Percentiles rank a stretch among this genome's conserved stretches.
These are phyloP conservation scores for Ceyx melanurus DNA, from an alignment of 2,113 vertebrate species.

Conservation along the genomic window DNA sequence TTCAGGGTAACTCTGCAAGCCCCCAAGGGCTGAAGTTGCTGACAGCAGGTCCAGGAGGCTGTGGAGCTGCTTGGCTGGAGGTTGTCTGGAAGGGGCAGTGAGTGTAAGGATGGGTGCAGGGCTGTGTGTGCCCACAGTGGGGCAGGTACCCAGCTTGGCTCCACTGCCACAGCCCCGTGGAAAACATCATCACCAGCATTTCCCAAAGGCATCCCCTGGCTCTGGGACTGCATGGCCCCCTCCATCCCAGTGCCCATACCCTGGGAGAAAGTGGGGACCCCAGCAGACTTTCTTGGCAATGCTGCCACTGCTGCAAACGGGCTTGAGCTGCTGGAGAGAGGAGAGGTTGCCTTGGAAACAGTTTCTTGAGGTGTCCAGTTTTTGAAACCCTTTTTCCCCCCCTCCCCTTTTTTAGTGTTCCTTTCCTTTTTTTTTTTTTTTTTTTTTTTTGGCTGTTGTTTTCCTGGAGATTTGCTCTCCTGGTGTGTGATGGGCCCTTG, in stretches of 20 bases:
- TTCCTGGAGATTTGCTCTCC: neutral
- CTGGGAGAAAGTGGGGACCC: neutral
- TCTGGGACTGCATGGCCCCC: neutral
- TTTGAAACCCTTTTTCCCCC: slow-evolving; percentile 62
- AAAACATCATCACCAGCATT: neutral
- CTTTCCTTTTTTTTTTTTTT: slow-evolving; percentile 4
- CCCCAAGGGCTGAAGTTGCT: neutral
- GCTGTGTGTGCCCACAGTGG: fast-evolving
- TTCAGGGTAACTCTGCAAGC: neutral
- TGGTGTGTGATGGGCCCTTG: neutral
- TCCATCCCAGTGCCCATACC: neutral
- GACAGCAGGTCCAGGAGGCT: neutral
- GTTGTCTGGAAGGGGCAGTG: neutral
- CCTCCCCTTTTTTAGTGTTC: neutral
- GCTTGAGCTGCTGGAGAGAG: slow-evolving; percentile 70
- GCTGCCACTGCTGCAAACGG: slow-evolving; percentile 66
- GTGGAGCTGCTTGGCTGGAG: neutral
- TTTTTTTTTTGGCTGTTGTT: slow-evolving; percentile 37
- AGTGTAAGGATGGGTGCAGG: neutral
- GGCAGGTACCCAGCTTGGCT: neutral
- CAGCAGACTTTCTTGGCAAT: slow-evolving; percentile 34
- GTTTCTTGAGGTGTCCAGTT: slow-evolving; percentile 77
- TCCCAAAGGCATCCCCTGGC: neutral
- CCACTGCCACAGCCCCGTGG: neutral
- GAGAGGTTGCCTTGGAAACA: slow-evolving; percentile 76